phyloP scores from a whole-genome alignment of 2,797 vertebrate genomes.

The Spea hammondii region DNA sequence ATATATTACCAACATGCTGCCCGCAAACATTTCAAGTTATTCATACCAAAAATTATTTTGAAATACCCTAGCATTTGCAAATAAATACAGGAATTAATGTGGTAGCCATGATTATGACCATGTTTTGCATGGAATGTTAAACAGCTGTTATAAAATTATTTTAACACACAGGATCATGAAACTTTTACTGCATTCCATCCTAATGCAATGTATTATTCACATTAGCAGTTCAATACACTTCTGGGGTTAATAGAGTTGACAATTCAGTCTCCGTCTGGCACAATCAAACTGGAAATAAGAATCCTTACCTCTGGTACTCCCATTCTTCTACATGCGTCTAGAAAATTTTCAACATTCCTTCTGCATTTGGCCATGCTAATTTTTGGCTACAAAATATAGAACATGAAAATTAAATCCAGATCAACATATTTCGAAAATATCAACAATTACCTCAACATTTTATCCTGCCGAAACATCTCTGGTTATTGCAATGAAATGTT shows the following conservation, averaged over 20 bases:
- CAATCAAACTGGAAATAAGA: neutral
- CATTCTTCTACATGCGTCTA: conserved; percentile 91
- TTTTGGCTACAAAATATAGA: conserved; percentile 78
- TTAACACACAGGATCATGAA: too few relatives aligned
- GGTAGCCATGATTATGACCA: neutral
- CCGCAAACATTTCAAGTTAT: too few relatives aligned
- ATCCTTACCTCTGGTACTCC: conserved; percentile 86
- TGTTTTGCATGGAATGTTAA: neutral
- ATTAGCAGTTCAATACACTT: too few relatives aligned
- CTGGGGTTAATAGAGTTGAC: too few relatives aligned
- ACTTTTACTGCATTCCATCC: neutral
- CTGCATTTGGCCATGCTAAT: conserved; percentile 98
- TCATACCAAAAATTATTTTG: too few relatives aligned
- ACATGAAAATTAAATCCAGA: conserved; percentile 21
- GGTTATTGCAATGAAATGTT: too few relatives aligned
- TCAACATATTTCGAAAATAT: too few relatives aligned
- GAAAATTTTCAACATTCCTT: conserved; percentile 93
- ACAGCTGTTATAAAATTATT: neutral
- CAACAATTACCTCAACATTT: too few relatives aligned
- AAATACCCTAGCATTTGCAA: neutral
- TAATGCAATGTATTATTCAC: neutral
- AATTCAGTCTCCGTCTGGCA: too few relatives aligned
- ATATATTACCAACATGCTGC: too few relatives aligned
- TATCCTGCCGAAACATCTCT: too few relatives aligned
- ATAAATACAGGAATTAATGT: neutral